Conservation (phyloP, 2,113 vertebrate genomes). For the Alaudala cheleensis region DNA sequence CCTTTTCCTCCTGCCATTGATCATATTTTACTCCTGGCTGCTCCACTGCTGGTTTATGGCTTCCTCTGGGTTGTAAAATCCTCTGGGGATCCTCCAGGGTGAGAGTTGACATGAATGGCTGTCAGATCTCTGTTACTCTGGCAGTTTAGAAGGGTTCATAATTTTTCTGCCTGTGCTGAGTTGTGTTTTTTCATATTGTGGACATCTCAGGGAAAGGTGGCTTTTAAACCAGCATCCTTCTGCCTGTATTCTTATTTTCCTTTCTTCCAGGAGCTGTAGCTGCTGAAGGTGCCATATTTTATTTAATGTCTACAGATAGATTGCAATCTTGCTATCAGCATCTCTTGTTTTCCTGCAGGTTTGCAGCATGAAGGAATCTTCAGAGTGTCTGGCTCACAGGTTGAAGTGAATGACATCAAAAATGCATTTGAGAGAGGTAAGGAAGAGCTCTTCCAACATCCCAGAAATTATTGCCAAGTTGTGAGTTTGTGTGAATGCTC, state of each 20-base stretch:
- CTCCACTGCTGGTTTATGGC: background rate
- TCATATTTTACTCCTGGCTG: background rate
- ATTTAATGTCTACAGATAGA: background rate
- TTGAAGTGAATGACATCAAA: conserved; percentile 99
- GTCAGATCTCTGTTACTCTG: background rate
- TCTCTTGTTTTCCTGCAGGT: conserved; percentile 70
- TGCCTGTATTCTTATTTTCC: background rate
- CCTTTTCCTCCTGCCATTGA: background rate
- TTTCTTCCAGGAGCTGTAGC: background rate
- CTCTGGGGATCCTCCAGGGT: background rate
- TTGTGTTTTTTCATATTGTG: background rate
- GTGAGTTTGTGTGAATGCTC: background rate
- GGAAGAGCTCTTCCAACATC: background rate
- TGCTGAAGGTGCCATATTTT: background rate
- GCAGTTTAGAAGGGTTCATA: background rate
- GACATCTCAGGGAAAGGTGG: background rate
- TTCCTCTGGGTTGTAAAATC: background rate
- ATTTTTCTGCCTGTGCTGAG: background rate
- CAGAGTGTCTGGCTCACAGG: conserved; percentile 95
- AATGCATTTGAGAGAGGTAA: conserved; percentile 98
- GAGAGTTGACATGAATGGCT: background rate
- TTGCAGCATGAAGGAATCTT: conserved; percentile 97
- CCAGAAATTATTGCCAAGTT: background rate
- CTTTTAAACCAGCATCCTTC: background rate
- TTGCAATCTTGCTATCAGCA: background rate